phyloP scores from a whole-genome alignment of 2,888 invertebrate genomes.

The Trichogramma dendrolimi region DNA sequence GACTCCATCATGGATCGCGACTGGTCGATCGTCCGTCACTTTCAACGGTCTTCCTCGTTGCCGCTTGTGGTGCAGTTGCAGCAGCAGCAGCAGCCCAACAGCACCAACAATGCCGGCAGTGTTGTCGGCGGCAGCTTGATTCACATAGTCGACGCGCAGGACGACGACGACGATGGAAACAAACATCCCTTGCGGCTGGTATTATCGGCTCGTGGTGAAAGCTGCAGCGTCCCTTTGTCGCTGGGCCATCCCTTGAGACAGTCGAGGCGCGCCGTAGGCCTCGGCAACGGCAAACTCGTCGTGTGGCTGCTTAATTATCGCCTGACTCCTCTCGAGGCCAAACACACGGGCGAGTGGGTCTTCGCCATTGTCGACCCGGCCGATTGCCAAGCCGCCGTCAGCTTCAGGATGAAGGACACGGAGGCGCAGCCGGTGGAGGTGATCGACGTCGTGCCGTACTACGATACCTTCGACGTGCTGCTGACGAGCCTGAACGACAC shows the following conservation, averaged over 20 bases:
- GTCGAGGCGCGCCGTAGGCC: slow-evolving; percentile 3
- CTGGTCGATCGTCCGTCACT: slow-evolving; percentile 14
- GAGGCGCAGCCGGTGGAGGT: slow-evolving; percentile 12
- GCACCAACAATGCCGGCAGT: too few relatives aligned
- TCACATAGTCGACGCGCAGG: slow-evolving; percentile 6
- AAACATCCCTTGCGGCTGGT: slow-evolving; percentile 3
- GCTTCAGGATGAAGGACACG: slow-evolving; percentile 6
- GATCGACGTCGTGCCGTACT: slow-evolving; percentile 14
- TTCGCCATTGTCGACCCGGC: slow-evolving; percentile 15
- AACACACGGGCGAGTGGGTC: slow-evolving; percentile 11
- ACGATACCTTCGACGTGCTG: slow-evolving; percentile 13
- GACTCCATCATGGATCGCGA: background rate
- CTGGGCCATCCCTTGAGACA: slow-evolving; percentile 6
- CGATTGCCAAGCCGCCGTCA: background rate
- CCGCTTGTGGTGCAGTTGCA: slow-evolving; percentile 6
- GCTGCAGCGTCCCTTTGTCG: slow-evolving; percentile 2
- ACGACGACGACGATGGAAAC: background rate
- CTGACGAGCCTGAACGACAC: background rate
- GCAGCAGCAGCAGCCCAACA: too few relatives aligned
- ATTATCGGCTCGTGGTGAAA: background rate
- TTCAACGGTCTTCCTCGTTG: background rate
- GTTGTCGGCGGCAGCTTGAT: slow-evolving; percentile 1
- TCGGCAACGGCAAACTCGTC: slow-evolving; percentile 20
- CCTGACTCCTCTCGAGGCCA: background rate
- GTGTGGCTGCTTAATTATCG: slow-evolving; percentile 18